A percentile compares a stretch with the other conserved stretches of the same genome.
These are phyloP conservation scores for Drymodes brunneopygia DNA, from an alignment of 2,113 vertebrate species.

Conservation along the genomic window DNA sequence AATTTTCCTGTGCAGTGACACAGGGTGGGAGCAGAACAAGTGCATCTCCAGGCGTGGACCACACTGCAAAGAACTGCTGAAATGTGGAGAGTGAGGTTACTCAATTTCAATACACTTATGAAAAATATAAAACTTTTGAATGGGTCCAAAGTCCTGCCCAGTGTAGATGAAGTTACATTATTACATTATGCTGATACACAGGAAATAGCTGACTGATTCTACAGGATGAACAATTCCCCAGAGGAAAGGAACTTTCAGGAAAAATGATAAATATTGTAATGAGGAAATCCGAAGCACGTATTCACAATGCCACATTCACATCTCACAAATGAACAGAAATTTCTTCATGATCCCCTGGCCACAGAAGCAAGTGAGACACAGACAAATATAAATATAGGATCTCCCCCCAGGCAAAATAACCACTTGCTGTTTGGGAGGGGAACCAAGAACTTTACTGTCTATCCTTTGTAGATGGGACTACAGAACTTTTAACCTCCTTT, in stretches of 20 bases:
- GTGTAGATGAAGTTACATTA: not conserved
- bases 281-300: constrained; percentile 46
- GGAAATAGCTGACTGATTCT: constrained; percentile 57
- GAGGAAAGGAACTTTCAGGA: constrained; percentile 55
- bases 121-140: not conserved
- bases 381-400: not conserved
- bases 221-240: constrained; percentile 54
- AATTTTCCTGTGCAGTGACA: not conserved
- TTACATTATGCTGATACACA: constrained; percentile 22
- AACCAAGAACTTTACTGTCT: not conserved
- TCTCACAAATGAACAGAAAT: not conserved
- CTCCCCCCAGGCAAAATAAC: not conserved
- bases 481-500: not conserved
- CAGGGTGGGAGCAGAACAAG: not conserved
- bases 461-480: not conserved
- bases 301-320: constrained; percentile 18
- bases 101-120: not conserved
- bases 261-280: constrained; percentile 57
- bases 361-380: not conserved
- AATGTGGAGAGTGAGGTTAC: not conserved
- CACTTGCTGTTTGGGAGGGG: not conserved
- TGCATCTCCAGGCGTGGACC: not conserved
- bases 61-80: not conserved
- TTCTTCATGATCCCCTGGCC: not conserved
- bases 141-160: not conserved